Base-by-base conservation (phyloP, 1,140 invertebrate genomes). In the Cecropterus lyciades region DNA sequence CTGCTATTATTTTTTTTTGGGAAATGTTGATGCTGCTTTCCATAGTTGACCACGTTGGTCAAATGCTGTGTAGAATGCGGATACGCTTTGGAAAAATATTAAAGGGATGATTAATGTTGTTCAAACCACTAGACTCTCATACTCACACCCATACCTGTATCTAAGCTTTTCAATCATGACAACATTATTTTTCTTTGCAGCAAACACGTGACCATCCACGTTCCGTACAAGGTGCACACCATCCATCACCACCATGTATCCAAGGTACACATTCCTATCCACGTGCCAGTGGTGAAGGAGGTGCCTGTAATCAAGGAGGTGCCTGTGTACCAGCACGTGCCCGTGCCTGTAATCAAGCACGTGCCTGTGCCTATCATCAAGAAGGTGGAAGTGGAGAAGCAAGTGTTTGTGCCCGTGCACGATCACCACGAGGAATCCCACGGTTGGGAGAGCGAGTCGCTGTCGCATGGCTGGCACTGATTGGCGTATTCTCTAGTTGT, bases 221-320 rank as follows among this genome's bases (percentile, higher is more conserved):
- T 95, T 0, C 94, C 94, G 0, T 94, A 95, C 83, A 93, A 94
- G 48, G 92, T 95, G 10, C 94, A 94, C 75, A 94, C 93, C 11
- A 92, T 94, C 11, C 94, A 95, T 77, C 94, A 95, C 68, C 93
- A 94, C 79, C 94, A 94, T 79, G 93, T 93, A 8, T 93, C 93
- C 30, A 94, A 94, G 73, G 79, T 94, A 0, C 88, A 89, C 9
- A 86, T 92, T 2, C 93, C 93, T 8, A 92, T 93, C 1, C 92
- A 91, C 24, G 92, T 93, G n/a, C 93, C 92, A 0, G 92, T 93
- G 3, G 78, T 89, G 11, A 89, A 89, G 40, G 88, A 91, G 45
- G 85, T 91, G 14, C 80, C 70, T 33, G 85, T 91, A 15, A 79
- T 85, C 53, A 91, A 91, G 62, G 84, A 91, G 64, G 88, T 91